Evolutionary conservation across 2,113 vertebrate species (phyloP), one percentile per base, ranked within the genome.

Genomic region (Trochalopteron elliotii): DNA sequence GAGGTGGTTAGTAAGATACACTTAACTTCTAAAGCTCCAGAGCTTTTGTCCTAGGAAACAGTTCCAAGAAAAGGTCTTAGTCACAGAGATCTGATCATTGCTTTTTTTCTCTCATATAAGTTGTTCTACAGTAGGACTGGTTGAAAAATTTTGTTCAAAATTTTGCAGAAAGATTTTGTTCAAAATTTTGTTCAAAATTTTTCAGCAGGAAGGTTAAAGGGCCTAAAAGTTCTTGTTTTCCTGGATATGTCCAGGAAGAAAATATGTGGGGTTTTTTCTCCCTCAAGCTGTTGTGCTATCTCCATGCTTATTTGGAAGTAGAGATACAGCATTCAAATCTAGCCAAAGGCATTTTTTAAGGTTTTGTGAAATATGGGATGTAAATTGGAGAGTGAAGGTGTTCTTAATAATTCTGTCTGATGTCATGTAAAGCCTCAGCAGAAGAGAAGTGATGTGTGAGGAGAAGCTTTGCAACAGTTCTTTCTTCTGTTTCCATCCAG

Each of bases 251-350:
- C 42, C 52, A 81, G n/a, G 57, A 61, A 55, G 17, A 57, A 56
- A 20, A 56, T 24, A 6, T 0, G 1, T 1, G 0, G 5, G 5
- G 13, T 44, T 42, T 39, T 50, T 44, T 3, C 8, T 42, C 10
- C 22, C 16, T 37, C 20, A 37, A 84, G 10, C 15, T 81, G 31
- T 33, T 70, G 47, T 3, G 0, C 10, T 70, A 44, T 37, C 42
- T 12, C 7, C 8, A 10, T 45, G 7, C 44, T 65, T 57, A 44
- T 31, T 35, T 20, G 3, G 37, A 77, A 89, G 44, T 24, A 60
- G 23, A 75, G 17, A 27, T 27, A 65, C 55, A 3, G 0, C 31
- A 31, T 57, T 93, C 67, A 78, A 70, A 84, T 59, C 20, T 57
- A 81, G 25, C 22, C 50, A 77, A 74, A 80, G 12, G 11, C 3